Evolutionary conservation across 2,113 vertebrate genomes (phyloP).

Genomic region (Neopipo cinnamomea): DNA sequence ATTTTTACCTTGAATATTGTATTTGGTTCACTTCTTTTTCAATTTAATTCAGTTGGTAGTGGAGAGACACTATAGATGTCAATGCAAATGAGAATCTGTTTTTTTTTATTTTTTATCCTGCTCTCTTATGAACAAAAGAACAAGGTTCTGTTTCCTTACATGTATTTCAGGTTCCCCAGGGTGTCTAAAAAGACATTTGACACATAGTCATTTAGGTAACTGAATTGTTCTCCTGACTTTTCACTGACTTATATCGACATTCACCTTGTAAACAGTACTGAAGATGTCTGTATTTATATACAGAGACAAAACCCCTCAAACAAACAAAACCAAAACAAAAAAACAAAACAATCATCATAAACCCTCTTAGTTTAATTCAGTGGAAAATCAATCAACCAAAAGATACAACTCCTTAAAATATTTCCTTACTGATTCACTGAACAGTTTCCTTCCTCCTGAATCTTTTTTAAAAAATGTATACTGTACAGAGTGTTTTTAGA

Average conservation of each 20-base stretch:
- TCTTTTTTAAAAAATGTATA: background rate
- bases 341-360: background rate
- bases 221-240: background rate
- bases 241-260: background rate
- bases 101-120: background rate
- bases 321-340: background rate
- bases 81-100: background rate
- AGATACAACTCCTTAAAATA: background rate
- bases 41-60: background rate
- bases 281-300: rapidly evolving
- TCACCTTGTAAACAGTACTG: background rate
- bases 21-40: background rate
- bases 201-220: background rate
- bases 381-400: background rate
- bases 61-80: background rate
- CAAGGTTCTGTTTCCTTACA: background rate
- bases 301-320: background rate
- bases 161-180: background rate
- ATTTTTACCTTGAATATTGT: constrained; percentile 3
- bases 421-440: background rate
- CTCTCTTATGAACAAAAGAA: background rate
- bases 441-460: background rate
- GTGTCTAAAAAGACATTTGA: background rate
- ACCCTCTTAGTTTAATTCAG: background rate
- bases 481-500: background rate